Evolutionary conservation across 2,797 vertebrate genomes (phyloP).

Genomic region (Myotis pilosus): DNA sequence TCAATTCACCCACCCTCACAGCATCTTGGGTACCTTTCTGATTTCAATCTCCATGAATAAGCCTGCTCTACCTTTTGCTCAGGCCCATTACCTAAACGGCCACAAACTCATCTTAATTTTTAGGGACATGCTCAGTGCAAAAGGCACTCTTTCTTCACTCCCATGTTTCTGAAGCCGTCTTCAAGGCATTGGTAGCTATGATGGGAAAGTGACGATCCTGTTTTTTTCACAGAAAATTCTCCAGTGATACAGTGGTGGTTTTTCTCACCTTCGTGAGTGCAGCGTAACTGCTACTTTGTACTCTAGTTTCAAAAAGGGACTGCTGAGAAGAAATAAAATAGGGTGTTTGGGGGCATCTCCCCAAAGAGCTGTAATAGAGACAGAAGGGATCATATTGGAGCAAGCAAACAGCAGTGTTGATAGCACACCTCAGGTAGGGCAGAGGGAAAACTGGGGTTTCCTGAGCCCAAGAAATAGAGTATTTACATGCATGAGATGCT

Average conservation of each 20-base stretch:
- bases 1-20: not conserved
- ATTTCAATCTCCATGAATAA: not conserved
- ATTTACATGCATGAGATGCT: slow-evolving; percentile 30
- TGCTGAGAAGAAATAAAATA: not conserved
- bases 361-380: not conserved
- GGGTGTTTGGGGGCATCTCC: not conserved
- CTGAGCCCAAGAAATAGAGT: not conserved
- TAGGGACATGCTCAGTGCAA: not conserved
- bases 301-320: not conserved
- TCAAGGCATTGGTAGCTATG: not conserved
- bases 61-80: not conserved
- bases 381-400: not conserved
- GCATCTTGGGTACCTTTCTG: not conserved
- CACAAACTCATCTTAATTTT: not conserved
- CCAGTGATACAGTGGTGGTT: not conserved
- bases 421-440: not conserved
- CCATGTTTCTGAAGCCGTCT: not conserved
- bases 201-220: not conserved
- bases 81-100: not conserved
- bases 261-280: not conserved
- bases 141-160: not conserved
- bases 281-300: not conserved
- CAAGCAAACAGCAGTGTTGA: not conserved
- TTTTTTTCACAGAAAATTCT: not conserved
- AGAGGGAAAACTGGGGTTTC: not conserved